Percentiles rank a stretch among this genome's conserved stretches.
Evolutionary conservation across 2,113 vertebrate genomes (phyloP).

Genomic region (Pachypanchax playfairii): DNA sequence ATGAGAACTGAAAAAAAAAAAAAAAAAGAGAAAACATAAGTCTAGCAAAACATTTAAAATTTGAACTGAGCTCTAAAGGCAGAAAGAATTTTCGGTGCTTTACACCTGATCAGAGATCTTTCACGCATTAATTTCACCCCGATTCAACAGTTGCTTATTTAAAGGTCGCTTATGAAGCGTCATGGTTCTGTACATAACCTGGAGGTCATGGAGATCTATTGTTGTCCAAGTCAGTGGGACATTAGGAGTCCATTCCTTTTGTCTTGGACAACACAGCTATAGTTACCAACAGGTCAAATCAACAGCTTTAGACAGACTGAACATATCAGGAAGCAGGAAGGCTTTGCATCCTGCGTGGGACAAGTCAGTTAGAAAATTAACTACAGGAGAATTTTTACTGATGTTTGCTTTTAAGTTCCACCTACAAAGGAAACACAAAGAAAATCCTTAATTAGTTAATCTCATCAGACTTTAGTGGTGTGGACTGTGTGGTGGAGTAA

Average conservation of each 20-base stretch:
- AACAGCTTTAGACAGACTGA: slow-evolving; percentile 43
- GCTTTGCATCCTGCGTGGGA: slow-evolving; percentile 39
- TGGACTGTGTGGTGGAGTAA: too few species aligned
- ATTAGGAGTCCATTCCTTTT: slow-evolving; percentile 53
- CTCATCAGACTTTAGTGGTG: too few species aligned
- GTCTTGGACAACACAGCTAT: slow-evolving; percentile 61
- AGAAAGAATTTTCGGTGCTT: too few species aligned
- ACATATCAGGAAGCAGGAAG: slow-evolving; percentile 7
- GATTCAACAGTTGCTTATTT: too few species aligned
- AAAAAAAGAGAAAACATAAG: neutral
- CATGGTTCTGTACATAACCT: slow-evolving; percentile 67
- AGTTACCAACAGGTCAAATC: slow-evolving; percentile 72
- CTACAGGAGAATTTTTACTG: too few species aligned
- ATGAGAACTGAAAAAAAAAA: slow-evolving; percentile 85
- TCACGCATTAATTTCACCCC: too few species aligned
- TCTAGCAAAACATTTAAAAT: neutral
- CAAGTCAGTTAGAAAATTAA: slow-evolving; percentile 7
- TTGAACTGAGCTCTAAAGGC: neutral
- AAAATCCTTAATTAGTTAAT: too few species aligned
- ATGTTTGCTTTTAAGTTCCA: too few species aligned
- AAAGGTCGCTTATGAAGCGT: slow-evolving; percentile 5
- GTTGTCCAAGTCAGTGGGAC: slow-evolving; percentile 55
- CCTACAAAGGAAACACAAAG: too few species aligned
- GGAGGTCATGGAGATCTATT: slow-evolving; percentile 65
- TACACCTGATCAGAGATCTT: too few species aligned